Evolutionary conservation across 1,140 invertebrate species (phyloP).

Genomic region (Drosophila pruinosa): DNA sequence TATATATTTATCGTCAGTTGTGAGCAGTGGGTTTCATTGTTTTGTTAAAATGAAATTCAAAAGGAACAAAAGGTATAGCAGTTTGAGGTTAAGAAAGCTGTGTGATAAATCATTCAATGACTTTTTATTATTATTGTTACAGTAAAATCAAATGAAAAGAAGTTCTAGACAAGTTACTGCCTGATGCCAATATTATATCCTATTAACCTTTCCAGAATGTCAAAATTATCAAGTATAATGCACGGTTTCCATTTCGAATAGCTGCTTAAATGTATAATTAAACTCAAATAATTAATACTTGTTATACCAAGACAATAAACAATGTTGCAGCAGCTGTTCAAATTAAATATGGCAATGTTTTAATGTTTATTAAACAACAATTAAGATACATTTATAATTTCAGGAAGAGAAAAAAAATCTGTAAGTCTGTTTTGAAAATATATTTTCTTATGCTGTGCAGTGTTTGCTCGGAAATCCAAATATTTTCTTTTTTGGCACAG

Average conservation of each 20-base stretch:
- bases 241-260: slow-evolving; percentile 45
- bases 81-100: slow-evolving; percentile 1
- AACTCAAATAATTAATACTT: slow-evolving; percentile 5
- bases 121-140: not conserved
- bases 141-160: not conserved
- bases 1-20: not conserved
- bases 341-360: not conserved
- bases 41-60: not conserved
- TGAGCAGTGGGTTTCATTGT: not conserved
- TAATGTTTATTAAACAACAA: slow-evolving; percentile 1
- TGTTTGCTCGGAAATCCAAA: not conserved
- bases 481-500: not conserved
- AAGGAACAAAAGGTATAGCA: not conserved
- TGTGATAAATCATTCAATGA: not conserved
- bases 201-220: slow-evolving; percentile 3
- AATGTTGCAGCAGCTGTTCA: not conserved
- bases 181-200: not conserved
- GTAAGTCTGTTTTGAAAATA: not conserved
- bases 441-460: not conserved
- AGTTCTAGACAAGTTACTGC: slow-evolving; percentile 14
- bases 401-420: not conserved
- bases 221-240: slow-evolving; percentile 34
- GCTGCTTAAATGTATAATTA: not conserved
- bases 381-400: not conserved
- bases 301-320: not conserved